Evolutionary conservation across 2,797 vertebrate genomes (phyloP).

Genomic region (Ispidina picta): DNA sequence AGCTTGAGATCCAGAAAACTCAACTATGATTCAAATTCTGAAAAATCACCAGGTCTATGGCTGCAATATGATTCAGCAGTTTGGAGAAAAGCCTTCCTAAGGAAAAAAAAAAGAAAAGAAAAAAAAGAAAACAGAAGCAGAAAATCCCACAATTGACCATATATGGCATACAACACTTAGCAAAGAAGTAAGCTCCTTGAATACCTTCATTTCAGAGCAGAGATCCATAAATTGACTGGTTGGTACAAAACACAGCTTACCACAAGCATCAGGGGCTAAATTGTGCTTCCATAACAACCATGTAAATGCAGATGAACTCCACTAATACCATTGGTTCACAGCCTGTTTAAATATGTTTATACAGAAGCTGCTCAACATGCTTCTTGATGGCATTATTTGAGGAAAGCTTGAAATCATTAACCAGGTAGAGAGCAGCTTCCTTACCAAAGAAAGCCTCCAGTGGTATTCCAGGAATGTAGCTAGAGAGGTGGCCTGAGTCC

Average conservation of each 20-base stretch:
- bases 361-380: neutral
- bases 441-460: neutral
- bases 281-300: neutral
- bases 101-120: neutral
- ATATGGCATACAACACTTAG: constrained; percentile 8
- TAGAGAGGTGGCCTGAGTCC: neutral
- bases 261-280: neutral
- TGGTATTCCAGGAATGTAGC: neutral
- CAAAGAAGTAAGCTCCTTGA: neutral
- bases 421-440: neutral
- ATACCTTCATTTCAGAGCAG: neutral
- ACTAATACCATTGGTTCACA: neutral
- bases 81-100: constrained; percentile 5
- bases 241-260: neutral
- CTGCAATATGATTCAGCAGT: constrained; percentile 58
- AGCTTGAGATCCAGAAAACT: constrained; percentile 18
- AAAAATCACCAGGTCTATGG: constrained; percentile 17
- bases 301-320: neutral
- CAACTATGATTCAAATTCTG: constrained; percentile 39
- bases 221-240: neutral
- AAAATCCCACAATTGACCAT: neutral
- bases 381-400: neutral
- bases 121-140: neutral
- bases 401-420: neutral
- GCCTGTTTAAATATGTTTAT: neutral